Evolutionary conservation across 2,797 vertebrate species (phyloP).

Genomic region (Lagorchestes hirsutus): DNA sequence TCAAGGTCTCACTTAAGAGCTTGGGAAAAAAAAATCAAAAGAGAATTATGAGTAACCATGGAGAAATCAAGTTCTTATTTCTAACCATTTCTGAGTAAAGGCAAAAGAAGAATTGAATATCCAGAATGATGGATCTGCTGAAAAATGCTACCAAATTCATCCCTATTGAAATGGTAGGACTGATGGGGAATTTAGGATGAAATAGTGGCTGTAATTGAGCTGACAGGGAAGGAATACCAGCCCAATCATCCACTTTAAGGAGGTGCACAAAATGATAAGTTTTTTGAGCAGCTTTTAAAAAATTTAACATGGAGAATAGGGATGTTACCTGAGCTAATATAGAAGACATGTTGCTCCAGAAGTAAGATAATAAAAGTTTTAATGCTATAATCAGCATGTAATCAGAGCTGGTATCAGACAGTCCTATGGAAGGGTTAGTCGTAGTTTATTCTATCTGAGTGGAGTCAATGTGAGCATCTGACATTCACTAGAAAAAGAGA

Average conservation of each 20-base stretch:
- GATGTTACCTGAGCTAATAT: background rate
- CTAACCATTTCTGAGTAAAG: background rate
- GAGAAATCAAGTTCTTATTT: background rate
- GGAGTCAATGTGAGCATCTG: background rate
- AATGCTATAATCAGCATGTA: background rate
- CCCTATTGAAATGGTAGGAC: background rate
- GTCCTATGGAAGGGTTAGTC: too few species aligned
- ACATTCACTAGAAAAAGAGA: background rate
- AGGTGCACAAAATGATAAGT: background rate
- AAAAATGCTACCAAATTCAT: background rate
- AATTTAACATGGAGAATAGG: background rate
- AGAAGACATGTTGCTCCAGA: background rate
- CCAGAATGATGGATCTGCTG: background rate
- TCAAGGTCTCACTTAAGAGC: background rate
- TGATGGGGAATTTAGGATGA: background rate
- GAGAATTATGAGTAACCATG: background rate
- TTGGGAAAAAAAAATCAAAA: background rate
- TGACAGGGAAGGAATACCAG: background rate
- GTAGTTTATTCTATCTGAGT: background rate
- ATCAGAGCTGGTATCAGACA: background rate
- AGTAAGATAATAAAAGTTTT: background rate
- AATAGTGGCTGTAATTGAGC: background rate
- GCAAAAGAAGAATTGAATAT: background rate
- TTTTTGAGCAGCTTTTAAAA: background rate
- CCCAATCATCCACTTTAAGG: background rate